A percentile compares a stretch with the other conserved stretches of the same genome.
phyloP scores from a whole-genome alignment of 2,113 vertebrate species.

The Ovis aries region DNA sequence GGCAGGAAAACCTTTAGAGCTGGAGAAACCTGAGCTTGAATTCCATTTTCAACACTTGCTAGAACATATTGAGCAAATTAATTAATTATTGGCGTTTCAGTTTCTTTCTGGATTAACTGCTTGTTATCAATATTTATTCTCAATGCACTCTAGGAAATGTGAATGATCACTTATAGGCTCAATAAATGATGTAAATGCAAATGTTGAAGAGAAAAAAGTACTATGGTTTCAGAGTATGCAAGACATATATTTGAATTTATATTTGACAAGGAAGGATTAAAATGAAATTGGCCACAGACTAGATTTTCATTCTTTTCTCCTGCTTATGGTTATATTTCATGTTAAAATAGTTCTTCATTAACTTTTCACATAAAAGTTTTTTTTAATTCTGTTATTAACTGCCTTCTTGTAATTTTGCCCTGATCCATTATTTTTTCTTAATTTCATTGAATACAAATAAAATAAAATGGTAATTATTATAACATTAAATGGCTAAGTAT shows the following conservation, averaged over 20 bases:
- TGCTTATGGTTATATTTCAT: neutral
- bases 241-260: neutral
- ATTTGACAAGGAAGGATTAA: neutral
- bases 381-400: neutral
- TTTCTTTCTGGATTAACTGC: neutral
- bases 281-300: neutral
- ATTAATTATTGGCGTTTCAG: neutral
- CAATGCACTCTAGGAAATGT: neutral
- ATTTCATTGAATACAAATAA: neutral
- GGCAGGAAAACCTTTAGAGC: neutral
- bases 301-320: neutral
- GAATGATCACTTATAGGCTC: neutral
- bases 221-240: neutral
- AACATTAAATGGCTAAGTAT: neutral
- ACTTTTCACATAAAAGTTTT: neutral
- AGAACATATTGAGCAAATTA: neutral
- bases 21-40: neutral
- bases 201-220: neutral
- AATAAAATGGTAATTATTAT: neutral
- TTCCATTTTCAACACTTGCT: neutral
- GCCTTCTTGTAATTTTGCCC: neutral
- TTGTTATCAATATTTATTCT: neutral
- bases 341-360: neutral
- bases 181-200: neutral
- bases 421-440: neutral